phyloP scores from a whole-genome alignment of 1,140 invertebrate genomes.

The Matsumurasca onukii region DNA sequence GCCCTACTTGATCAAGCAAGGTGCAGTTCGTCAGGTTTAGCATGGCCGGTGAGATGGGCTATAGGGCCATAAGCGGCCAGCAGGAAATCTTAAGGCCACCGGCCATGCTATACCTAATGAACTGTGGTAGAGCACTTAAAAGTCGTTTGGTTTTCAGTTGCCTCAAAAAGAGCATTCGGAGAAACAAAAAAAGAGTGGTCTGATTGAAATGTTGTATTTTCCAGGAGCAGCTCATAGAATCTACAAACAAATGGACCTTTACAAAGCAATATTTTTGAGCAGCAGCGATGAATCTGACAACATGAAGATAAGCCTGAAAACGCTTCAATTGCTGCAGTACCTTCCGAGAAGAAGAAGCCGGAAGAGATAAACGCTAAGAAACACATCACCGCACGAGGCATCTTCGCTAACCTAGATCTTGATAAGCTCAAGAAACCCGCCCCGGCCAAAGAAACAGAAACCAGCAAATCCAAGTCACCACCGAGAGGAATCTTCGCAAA shows the following conservation, averaged over 20 bases:
- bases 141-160: too few species aligned
- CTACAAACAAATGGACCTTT: slow-evolving; percentile 61
- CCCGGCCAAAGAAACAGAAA: slow-evolving; percentile 40
- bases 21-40: too few species aligned
- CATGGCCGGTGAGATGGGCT: too few species aligned
- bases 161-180: too few species aligned
- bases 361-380: slow-evolving; percentile 55
- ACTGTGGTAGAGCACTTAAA: too few species aligned
- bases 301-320: slow-evolving; percentile 39
- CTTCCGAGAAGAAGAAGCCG: neutral
- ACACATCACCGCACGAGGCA: slow-evolving; percentile 66
- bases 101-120: too few species aligned
- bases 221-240: slow-evolving; percentile 43
- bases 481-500: slow-evolving; percentile 73
- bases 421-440: slow-evolving; percentile 47
- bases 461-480: slow-evolving; percentile 59
- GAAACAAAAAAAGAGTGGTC: too few species aligned
- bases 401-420: slow-evolving; percentile 73
- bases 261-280: slow-evolving; percentile 65
- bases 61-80: too few species aligned
- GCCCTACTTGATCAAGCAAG: too few species aligned
- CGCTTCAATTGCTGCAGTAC: slow-evolving; percentile 36
- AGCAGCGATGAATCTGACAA: slow-evolving; percentile 57
- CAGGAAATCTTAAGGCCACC: too few species aligned
- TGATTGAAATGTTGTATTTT: slow-evolving; percentile 32